Percentiles rank a stretch among this genome's conserved stretches.
Conservation (phyloP, 2,797 vertebrate species). For the Hirundo rustica region DNA sequence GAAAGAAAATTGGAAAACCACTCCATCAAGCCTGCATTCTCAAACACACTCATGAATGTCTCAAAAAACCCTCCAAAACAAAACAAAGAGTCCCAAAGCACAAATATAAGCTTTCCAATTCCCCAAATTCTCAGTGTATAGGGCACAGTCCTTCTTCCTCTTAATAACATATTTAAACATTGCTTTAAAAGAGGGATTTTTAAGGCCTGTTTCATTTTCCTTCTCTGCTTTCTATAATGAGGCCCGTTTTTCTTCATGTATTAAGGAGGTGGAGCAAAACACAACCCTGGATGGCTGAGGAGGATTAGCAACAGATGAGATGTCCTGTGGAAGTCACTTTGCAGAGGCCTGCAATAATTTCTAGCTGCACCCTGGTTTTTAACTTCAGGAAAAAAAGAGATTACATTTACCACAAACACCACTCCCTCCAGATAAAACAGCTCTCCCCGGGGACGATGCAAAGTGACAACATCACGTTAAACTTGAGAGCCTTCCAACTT, state of each 20-base stretch:
- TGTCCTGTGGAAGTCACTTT: slow-evolving; percentile 1
- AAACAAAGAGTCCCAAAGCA: neutral
- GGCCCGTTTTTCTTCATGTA: neutral
- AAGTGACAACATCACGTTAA: neutral
- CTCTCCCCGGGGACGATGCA: neutral
- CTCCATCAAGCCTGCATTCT: neutral
- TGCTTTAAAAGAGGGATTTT: neutral
- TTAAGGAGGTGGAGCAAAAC: slow-evolving; percentile 32
- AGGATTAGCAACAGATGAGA: slow-evolving; percentile 53
- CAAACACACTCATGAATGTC: neutral
- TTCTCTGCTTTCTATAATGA: neutral
- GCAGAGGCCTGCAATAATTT: neutral
- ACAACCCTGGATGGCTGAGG: neutral
- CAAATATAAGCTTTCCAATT: neutral
- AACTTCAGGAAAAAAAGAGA: neutral
- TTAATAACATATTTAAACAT: neutral
- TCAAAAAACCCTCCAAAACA: neutral
- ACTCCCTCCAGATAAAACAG: neutral
- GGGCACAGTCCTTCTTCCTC: neutral
- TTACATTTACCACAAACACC: neutral
- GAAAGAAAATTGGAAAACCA: neutral
- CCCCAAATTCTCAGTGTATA: neutral
- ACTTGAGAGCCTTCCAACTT: neutral
- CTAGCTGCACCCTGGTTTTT: neutral
- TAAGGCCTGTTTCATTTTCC: slow-evolving; percentile 42